Conservation (phyloP, 2,888 invertebrate species). For the Camponotus fellah region DNA sequence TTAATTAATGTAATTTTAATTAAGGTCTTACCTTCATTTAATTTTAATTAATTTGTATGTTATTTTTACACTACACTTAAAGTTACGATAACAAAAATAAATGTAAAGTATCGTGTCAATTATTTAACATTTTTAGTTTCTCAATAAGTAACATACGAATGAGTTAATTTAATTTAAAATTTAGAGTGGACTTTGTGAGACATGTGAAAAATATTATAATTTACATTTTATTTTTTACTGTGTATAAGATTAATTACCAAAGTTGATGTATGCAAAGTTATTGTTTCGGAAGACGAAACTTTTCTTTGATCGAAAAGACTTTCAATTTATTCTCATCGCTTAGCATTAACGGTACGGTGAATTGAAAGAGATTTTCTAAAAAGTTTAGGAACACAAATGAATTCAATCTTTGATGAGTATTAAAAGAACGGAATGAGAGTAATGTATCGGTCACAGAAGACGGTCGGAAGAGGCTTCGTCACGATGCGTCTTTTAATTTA, state of each 20-base stretch:
- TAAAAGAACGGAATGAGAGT: conserved; percentile 19
- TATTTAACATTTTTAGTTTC: too few relatives aligned
- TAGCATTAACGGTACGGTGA: conserved; percentile 34
- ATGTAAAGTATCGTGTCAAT: too few relatives aligned
- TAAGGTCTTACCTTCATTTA: too few relatives aligned
- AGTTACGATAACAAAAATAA: too few relatives aligned
- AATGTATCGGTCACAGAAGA: conserved; percentile 36
- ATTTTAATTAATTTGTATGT: too few relatives aligned
- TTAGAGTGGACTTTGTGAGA: too few relatives aligned
- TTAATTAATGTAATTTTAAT: too few relatives aligned
- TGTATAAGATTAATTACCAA: conserved; percentile 38
- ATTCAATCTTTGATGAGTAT: conserved; percentile 47
- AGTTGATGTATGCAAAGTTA: conserved; percentile 41
- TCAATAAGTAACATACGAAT: too few relatives aligned
- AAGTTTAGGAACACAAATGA: conserved; percentile 43
- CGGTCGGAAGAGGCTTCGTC: not conserved
- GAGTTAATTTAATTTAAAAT: too few relatives aligned
- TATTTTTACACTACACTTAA: too few relatives aligned
- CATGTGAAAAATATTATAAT: too few relatives aligned
- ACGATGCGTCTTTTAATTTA: conserved; percentile 44
- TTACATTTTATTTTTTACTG: too few relatives aligned
- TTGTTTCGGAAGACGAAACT: conserved; percentile 15
- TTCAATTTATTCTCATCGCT: conserved; percentile 42
- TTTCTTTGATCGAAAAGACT: conserved; percentile 16
- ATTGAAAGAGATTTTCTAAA: conserved; percentile 32